Conservation (phyloP, 2,797 vertebrate genomes). For the Micromesistius poutassou region DNA sequence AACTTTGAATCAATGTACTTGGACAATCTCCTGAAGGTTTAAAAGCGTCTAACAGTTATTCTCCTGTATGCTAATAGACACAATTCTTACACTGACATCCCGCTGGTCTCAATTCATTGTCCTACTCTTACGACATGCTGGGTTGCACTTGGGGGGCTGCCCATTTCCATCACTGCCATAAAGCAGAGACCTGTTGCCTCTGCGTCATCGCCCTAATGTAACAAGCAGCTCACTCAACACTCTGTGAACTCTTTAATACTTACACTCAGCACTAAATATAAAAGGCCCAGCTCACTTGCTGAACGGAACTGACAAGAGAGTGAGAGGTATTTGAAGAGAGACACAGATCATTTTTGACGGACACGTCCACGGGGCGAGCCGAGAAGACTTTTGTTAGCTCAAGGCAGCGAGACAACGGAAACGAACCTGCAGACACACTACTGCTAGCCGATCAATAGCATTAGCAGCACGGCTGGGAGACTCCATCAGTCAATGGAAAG, state of each 20-base stretch:
- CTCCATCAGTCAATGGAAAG: constrained; percentile 3
- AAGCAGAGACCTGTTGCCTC: constrained; percentile 1
- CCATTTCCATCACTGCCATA: neutral
- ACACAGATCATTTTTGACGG: neutral
- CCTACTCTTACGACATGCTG: neutral
- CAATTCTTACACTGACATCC: neutral
- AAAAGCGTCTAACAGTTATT: too few relatives aligned
- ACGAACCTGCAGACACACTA: neutral
- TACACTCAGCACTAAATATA: neutral
- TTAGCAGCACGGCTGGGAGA: neutral
- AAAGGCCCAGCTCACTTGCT: too few relatives aligned
- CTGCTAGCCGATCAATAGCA: neutral
- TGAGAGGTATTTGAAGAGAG: neutral
- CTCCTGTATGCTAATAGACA: neutral
- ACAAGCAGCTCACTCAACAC: neutral
- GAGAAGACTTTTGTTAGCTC: neutral
- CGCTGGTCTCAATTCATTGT: neutral
- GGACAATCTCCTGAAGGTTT: neutral
- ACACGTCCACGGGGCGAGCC: neutral
- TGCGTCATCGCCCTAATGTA: neutral
- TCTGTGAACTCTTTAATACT: neutral
- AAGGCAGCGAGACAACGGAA: neutral
- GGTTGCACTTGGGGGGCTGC: neutral
- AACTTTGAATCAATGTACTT: neutral
- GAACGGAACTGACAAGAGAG: neutral